Percentiles rank a stretch among this genome's conserved stretches.
phyloP scores from a whole-genome alignment of 2,113 vertebrate genomes.

The Nothobranchius furzeri region DNA sequence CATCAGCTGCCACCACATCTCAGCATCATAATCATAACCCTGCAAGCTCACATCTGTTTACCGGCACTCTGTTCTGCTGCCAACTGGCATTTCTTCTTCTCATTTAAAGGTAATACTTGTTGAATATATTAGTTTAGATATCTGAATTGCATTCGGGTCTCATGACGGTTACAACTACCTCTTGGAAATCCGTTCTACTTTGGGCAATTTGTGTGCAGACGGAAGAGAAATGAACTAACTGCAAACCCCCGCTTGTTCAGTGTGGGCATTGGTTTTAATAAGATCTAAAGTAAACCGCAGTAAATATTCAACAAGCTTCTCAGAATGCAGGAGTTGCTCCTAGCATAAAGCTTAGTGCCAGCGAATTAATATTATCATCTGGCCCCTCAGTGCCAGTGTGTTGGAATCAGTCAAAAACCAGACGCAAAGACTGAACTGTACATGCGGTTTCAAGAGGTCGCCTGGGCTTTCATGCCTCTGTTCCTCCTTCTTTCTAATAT shows the following conservation, averaged over 20 bases:
- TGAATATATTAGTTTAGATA: slow-evolving; percentile 7
- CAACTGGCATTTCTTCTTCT: slow-evolving; percentile 14
- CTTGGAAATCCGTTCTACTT: slow-evolving; percentile 10
- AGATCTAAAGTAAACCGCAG: slow-evolving; percentile 14
- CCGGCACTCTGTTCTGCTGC: background rate
- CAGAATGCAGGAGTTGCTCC: slow-evolving; percentile 20
- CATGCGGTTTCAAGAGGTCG: slow-evolving; percentile 42
- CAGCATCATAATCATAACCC: slow-evolving; percentile 26
- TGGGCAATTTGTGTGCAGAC: background rate
- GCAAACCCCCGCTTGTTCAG: background rate
- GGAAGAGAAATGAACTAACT: slow-evolving; percentile 5
- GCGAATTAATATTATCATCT: slow-evolving; percentile 58
- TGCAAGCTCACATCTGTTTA: slow-evolving; percentile 7
- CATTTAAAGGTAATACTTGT: slow-evolving; percentile 3
- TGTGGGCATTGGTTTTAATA: slow-evolving; percentile 5
- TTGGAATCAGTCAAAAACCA: slow-evolving; percentile 34
- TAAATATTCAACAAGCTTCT: slow-evolving; percentile 8
- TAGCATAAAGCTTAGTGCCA: slow-evolving; percentile 21
- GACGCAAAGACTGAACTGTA: slow-evolving; percentile 37
- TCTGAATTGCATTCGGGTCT: slow-evolving; percentile 2
- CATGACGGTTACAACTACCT: slow-evolving; percentile 10
- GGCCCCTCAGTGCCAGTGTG: slow-evolving; percentile 35
- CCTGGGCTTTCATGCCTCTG: slow-evolving; percentile 16
- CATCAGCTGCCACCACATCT: slow-evolving; percentile 8
- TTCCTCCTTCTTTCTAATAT: background rate